Evolutionary conservation across 2,888 invertebrate genomes (phyloP).

Genomic region (Leptinotarsa rubiginosa): DNA sequence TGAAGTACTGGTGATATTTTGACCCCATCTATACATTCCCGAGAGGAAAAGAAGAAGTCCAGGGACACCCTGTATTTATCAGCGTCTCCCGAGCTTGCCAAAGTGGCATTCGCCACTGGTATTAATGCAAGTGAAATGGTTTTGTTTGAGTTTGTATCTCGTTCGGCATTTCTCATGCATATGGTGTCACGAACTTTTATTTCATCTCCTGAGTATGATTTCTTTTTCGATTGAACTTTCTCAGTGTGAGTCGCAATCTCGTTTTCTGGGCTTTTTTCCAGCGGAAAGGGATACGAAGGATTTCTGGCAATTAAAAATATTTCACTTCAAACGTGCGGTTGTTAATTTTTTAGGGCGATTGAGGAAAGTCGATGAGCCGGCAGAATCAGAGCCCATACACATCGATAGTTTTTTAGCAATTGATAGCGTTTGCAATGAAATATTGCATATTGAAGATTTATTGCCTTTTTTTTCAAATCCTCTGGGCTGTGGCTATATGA

Average conservation of each 20-base stretch:
- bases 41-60: too few relatives aligned
- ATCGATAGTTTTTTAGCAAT: neutral
- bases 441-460: neutral
- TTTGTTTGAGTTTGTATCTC: constrained; percentile 5
- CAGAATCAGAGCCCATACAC: neutral
- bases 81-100: neutral
- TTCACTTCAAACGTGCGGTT: neutral
- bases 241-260: neutral
- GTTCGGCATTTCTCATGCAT: neutral
- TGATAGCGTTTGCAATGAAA: neutral
- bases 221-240: neutral
- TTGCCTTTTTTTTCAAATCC: too few relatives aligned
- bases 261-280: neutral
- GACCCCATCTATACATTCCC: too few relatives aligned
- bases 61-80: too few relatives aligned
- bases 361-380: neutral
- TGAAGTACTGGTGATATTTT: too few relatives aligned
- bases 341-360: neutral
- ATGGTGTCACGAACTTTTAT: constrained; percentile 2
- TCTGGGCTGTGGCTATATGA: too few relatives aligned
- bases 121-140: neutral
- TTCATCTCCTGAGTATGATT: neutral
- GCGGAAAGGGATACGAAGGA: neutral
- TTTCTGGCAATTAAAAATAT: constrained; percentile 7
- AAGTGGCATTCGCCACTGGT: neutral